Conservation (phyloP, 30 jellyfish, hydroid and myxozoan genomes). For the Catostylus mosaicus region DNA sequence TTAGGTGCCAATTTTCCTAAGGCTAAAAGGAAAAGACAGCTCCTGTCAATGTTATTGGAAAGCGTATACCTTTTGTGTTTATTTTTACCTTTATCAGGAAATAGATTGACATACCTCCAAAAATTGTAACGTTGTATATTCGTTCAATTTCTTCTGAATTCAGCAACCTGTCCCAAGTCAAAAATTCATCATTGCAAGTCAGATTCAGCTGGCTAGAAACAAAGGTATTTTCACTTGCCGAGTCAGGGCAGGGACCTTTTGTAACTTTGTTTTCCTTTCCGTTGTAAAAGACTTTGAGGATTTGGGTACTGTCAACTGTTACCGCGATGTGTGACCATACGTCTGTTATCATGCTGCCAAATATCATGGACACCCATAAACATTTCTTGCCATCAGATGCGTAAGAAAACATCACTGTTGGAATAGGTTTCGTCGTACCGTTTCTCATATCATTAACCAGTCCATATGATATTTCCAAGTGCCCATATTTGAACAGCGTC, state of each 20-base stretch:
- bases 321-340: conserved; percentile 49
- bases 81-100: too few species aligned
- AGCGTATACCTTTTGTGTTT: too few species aligned
- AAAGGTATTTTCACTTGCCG: neutral
- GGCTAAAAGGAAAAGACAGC: too few species aligned
- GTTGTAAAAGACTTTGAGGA: conserved; percentile 16
- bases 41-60: too few species aligned
- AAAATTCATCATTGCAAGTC: conserved; percentile 43
- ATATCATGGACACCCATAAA: conserved; percentile 46
- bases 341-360: conserved; percentile 21
- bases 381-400: conserved; percentile 2
- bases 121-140: conserved; percentile 24
- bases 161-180: conserved; percentile 9
- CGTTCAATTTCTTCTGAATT: conserved; percentile 12
- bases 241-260: neutral
- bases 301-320: conserved; percentile 12
- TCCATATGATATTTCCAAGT: conserved; percentile 27
- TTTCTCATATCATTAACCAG: conserved; percentile 43
- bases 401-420: conserved; percentile 26
- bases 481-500: conserved; percentile 27
- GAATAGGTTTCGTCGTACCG: conserved; percentile 39
- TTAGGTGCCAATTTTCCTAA: too few species aligned
- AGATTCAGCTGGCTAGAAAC: neutral
- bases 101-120: conserved; percentile 27
- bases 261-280: conserved; percentile 10